Evolutionary conservation across 53 echinoderm and acorn worm genomes (phyloP).

Genomic region (Arbacia lixula): DNA sequence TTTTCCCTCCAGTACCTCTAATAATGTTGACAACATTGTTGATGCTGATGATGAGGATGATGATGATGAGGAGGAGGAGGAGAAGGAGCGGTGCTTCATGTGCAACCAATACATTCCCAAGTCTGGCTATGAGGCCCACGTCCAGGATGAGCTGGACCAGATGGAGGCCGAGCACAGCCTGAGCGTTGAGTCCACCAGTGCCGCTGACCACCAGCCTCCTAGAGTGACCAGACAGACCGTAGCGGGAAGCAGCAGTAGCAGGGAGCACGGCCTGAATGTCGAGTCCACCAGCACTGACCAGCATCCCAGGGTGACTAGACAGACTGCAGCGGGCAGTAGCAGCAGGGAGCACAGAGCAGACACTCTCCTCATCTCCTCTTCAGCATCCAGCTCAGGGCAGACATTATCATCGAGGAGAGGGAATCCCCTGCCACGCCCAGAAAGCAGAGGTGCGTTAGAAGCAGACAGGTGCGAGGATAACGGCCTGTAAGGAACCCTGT

Average conservation of each 20-base stretch:
- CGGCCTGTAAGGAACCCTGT: neutral
- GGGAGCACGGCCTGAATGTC: neutral
- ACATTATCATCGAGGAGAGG: neutral
- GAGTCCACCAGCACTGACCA: no score
- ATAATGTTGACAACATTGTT: neutral
- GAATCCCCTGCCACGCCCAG: neutral
- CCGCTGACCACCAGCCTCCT: neutral
- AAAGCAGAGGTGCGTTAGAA: constrained; percentile 50
- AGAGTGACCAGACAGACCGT: constrained; percentile 4
- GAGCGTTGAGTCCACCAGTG: constrained; percentile 19
- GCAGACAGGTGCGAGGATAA: constrained; percentile 17
- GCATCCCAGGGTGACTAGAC: no score
- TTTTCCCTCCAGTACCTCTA: constrained; percentile 22
- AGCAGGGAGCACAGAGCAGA: no score
- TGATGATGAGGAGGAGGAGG: constrained; percentile 44
- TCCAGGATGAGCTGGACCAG: constrained; percentile 76
- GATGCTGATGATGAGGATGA: constrained; percentile 34
- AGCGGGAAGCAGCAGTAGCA: neutral
- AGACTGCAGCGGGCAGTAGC: no score
- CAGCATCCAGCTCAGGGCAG: constrained; percentile 15
- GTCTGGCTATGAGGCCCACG: constrained; percentile 70
- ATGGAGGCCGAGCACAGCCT: constrained; percentile 27
- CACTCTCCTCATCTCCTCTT: no score
- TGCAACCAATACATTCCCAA: constrained; percentile 79
- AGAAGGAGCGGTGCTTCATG: constrained; percentile 79